Conservation (phyloP, 2,797 vertebrate genomes). For the Leptodactylus fallax region DNA sequence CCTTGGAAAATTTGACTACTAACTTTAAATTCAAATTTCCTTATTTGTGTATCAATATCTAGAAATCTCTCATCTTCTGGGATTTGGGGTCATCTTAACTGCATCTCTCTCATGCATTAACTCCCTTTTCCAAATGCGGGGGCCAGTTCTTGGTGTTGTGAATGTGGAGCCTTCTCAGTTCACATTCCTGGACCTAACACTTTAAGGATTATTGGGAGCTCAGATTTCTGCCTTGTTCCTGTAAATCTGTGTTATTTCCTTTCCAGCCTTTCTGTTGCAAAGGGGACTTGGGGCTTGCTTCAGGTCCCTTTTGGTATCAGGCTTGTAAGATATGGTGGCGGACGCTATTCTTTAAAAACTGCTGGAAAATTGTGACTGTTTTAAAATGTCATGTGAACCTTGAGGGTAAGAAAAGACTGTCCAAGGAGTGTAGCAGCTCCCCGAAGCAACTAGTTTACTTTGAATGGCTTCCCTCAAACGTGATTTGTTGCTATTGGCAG, state of each 20-base stretch:
- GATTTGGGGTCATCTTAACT: slow-evolving; percentile 87
- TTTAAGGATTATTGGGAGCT: slow-evolving; percentile 72
- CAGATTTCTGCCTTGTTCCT: slow-evolving; percentile 21
- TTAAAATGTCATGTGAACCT: background rate
- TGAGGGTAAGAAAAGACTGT: too few species aligned
- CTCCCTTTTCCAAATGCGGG: slow-evolving; percentile 80
- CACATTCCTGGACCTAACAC: slow-evolving; percentile 89
- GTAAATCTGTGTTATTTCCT: slow-evolving; percentile 49
- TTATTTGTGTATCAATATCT: slow-evolving; percentile 77
- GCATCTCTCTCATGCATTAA: slow-evolving; percentile 86
- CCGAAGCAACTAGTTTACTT: too few species aligned
- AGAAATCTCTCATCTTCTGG: slow-evolving; percentile 79
- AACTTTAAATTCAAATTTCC: slow-evolving; percentile 96
- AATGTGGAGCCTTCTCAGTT: slow-evolving; percentile 78
- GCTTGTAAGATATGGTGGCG: slow-evolving; percentile 69
- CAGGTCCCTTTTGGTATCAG: slow-evolving; percentile 64
- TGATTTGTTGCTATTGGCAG: too few species aligned
- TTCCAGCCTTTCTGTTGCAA: slow-evolving; percentile 22
- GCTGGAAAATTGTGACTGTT: slow-evolving; percentile 71
- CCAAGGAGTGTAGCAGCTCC: too few species aligned
- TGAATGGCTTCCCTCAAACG: too few species aligned
- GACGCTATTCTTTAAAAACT: slow-evolving; percentile 68
- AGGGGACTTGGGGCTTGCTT: slow-evolving; percentile 4
- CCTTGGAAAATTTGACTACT: slow-evolving; percentile 99
- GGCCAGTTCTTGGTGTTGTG: slow-evolving; percentile 78